phyloP scores from a whole-genome alignment of 2,888 invertebrate species.

The Scrobipalpa atriplicella region DNA sequence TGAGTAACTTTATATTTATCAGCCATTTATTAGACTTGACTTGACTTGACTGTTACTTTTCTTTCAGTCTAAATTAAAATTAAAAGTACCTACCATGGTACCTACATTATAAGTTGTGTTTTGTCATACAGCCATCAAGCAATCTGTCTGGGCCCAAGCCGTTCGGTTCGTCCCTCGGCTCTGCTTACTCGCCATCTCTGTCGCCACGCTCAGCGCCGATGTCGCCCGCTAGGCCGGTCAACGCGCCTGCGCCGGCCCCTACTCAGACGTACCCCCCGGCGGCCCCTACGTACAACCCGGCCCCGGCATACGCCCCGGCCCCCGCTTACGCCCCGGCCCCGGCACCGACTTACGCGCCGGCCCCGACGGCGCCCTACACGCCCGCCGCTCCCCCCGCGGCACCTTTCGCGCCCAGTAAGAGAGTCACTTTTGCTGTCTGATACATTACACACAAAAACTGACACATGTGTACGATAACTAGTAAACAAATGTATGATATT shows the following conservation, averaged over 20 bases:
- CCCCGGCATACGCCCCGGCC: conserved; percentile 36
- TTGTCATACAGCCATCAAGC: conserved; percentile 71
- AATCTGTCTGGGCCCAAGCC: conserved; percentile 84
- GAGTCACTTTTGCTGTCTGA: conserved; percentile 78
- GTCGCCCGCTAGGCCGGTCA: conserved; percentile 73
- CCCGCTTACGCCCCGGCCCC: conserved; percentile 37
- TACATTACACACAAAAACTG: not conserved
- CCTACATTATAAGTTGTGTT: no score
- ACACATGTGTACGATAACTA: not conserved
- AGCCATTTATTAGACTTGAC: no score
- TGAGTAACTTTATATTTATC: no score
- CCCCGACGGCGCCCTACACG: conserved; percentile 44
- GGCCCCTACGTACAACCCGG: conserved; percentile 29
- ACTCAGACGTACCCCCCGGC: conserved; percentile 32
- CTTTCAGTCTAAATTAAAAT: no score
- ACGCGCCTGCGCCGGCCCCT: conserved; percentile 47
- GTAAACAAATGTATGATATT: not conserved
- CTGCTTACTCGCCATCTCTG: conserved; percentile 76
- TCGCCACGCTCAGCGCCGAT: conserved; percentile 78
- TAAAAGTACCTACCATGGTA: no score
- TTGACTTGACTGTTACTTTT: no score
- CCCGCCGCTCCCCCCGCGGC: conserved; percentile 42
- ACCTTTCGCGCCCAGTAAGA: conserved; percentile 75
- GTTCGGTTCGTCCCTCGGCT: conserved; percentile 83
- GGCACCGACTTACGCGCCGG: conserved; percentile 26